phyloP scores from a whole-genome alignment of 2,888 invertebrate species.

The Nemapogon koenigi region DNA sequence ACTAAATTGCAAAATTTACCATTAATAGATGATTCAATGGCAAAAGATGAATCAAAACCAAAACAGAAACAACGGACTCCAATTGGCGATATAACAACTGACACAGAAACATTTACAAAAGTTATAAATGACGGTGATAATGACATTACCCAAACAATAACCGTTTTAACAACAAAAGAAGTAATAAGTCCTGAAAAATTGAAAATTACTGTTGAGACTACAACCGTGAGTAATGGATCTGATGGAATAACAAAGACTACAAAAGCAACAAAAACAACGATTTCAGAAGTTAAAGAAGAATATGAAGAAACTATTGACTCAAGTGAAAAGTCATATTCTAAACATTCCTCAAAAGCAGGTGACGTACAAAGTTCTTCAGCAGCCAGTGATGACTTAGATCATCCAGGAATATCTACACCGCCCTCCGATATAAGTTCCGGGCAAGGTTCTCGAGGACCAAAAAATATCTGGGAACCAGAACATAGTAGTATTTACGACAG shows the following conservation, averaged over 20 bases:
- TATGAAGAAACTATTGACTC: constrained; percentile 52
- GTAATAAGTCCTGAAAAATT: constrained; percentile 55
- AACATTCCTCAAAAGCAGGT: constrained; percentile 51
- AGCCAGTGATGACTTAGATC: constrained; percentile 69
- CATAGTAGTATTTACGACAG: constrained; percentile 63
- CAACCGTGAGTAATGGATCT: constrained; percentile 48
- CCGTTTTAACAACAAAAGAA: constrained; percentile 56
- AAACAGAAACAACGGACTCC: constrained; percentile 47
- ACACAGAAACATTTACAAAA: constrained; percentile 53
- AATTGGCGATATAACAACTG: constrained; percentile 51
- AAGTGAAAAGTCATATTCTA: constrained; percentile 58
- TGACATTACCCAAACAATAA: constrained; percentile 53
- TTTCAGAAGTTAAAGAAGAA: constrained; percentile 56
- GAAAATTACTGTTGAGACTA: constrained; percentile 53
- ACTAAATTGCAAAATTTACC: constrained; percentile 22
- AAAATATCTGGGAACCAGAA: constrained; percentile 59
- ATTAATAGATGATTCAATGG: neutral
- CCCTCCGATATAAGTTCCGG: constrained; percentile 69
- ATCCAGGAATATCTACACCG: constrained; percentile 59
- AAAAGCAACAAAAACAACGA: constrained; percentile 57
- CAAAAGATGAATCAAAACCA: constrained; percentile 24
- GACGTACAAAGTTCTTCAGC: constrained; percentile 67
- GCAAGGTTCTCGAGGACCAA: constrained; percentile 61
- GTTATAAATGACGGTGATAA: constrained; percentile 46
- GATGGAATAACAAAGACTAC: constrained; percentile 56